A percentile compares a stretch with the other conserved stretches of the same genome.
These are phyloP conservation scores for Rotaria macrura DNA, from an alignment of 2,888 invertebrate species.

Conservation along the genomic window DNA sequence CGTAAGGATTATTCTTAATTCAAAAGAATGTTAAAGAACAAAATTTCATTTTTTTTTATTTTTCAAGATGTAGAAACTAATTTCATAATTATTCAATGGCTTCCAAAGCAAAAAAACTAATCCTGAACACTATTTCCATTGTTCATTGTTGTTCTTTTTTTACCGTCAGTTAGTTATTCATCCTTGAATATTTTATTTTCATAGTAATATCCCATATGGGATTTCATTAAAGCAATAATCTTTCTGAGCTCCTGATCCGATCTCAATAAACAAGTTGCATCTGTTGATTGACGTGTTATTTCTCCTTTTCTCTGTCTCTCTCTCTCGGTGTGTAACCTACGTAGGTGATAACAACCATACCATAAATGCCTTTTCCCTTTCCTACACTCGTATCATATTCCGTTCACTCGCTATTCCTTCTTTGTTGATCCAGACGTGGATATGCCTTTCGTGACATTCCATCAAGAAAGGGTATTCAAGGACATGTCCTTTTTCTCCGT, in stretches of 20 bases:
- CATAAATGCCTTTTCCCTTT: neutral
- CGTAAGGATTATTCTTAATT: too few species aligned
- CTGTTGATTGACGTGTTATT: neutral
- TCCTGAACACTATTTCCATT: neutral
- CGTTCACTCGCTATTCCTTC: neutral
- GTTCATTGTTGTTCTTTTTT: neutral
- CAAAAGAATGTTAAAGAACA: too few species aligned
- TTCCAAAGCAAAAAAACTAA: neutral
- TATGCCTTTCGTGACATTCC: slow-evolving; percentile 1
- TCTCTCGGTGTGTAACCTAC: neutral
- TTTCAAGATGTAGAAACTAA: too few species aligned
- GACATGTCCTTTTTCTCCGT: neutral
- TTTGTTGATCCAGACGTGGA: slow-evolving; percentile 8
- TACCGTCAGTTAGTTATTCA: neutral
- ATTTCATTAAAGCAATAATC: neutral
- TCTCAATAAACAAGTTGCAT: neutral
- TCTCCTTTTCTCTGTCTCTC: neutral
- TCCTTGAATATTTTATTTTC: neutral
- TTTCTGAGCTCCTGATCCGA: neutral
- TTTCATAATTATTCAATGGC: too few species aligned
- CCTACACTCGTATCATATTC: neutral
- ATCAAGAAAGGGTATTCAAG: neutral
- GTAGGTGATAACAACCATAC: neutral
- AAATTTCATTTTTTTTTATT: too few species aligned
- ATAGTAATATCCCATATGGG: neutral